Percentiles rank a stretch among this genome's conserved stretches.
Conservation (phyloP, 2,113 vertebrate species). For the Orycteropus afer region DNA sequence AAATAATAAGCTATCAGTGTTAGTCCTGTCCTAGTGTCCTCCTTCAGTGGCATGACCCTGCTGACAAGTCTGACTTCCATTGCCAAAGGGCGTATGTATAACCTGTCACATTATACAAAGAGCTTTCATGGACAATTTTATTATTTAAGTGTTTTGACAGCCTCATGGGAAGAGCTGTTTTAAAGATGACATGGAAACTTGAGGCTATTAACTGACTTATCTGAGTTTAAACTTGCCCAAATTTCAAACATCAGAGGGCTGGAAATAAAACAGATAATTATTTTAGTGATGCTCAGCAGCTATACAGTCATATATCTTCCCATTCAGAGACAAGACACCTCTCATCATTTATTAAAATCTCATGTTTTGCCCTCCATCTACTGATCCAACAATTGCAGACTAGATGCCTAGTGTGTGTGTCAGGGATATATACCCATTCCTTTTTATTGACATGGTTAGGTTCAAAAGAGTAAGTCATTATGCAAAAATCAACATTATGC, state of each 20-base stretch:
- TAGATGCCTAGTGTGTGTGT: background rate
- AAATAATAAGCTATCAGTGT: background rate
- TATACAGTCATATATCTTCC: background rate
- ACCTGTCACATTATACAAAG: background rate
- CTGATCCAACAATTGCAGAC: background rate
- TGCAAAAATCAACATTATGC: too few species aligned
- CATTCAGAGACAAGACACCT: background rate
- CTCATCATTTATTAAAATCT: background rate
- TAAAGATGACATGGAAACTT: slow-evolving; percentile 21
- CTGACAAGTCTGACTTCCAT: background rate
- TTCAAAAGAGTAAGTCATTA: too few species aligned
- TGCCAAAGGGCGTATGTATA: background rate
- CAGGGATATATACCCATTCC: too few species aligned
- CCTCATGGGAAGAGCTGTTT: background rate
- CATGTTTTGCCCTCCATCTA: background rate
- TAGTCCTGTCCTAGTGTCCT: background rate
- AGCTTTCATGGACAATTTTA: background rate
- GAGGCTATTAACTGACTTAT: background rate
- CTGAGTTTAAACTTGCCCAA: background rate
- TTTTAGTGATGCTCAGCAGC: background rate
- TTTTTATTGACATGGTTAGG: background rate
- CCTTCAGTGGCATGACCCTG: background rate
- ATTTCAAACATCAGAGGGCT: background rate
- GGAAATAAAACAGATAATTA: background rate
- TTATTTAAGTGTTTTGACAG: background rate